Conservation (phyloP, 2,888 invertebrate genomes). For the Tromatobia lineatoria region DNA sequence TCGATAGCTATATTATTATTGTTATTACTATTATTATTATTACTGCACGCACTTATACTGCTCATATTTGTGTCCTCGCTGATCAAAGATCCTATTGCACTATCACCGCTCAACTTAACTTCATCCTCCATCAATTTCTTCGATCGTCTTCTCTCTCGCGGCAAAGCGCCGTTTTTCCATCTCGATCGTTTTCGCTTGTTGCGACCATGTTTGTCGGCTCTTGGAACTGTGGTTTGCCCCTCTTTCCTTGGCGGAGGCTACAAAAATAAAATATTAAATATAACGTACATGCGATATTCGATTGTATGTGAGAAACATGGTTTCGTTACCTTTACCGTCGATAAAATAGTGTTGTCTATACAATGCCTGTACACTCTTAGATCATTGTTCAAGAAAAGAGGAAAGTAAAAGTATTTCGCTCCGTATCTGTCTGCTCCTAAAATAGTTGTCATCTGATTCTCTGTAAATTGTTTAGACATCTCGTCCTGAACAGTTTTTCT, state of each 20-base stretch:
- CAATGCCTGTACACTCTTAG: conserved; percentile 86
- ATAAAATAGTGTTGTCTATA: conserved; percentile 80
- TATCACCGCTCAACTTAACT: conserved; percentile 64
- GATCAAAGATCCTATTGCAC: conserved; percentile 63
- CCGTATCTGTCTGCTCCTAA: conserved; percentile 86
- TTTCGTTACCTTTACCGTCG: conserved; percentile 77
- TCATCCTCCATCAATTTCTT: conserved; percentile 52
- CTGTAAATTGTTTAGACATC: conserved; percentile 85
- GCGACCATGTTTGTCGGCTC: conserved; percentile 55
- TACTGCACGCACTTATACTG: conserved; percentile 72
- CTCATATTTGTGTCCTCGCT: conserved; percentile 74
- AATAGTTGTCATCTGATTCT: conserved; percentile 85
- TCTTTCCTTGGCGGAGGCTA: conserved; percentile 64
- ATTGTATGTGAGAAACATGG: neutral
- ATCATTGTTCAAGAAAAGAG: conserved; percentile 86
- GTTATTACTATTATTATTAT: conserved; percentile 73
- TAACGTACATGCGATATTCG: neutral
- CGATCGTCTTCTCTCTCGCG: conserved; percentile 65
- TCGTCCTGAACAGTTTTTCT: conserved; percentile 87
- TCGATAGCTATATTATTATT: conserved; percentile 71
- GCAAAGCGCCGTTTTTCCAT: conserved; percentile 78
- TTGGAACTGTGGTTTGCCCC: conserved; percentile 60
- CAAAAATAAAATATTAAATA: neutral
- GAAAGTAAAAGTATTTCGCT: conserved; percentile 87
- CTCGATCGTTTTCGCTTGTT: conserved; percentile 74